Evolutionary conservation across 2,797 vertebrate genomes (phyloP), one percentile per base, ranked within the genome.

Genomic region (Chiloscyllium punctatum): DNA sequence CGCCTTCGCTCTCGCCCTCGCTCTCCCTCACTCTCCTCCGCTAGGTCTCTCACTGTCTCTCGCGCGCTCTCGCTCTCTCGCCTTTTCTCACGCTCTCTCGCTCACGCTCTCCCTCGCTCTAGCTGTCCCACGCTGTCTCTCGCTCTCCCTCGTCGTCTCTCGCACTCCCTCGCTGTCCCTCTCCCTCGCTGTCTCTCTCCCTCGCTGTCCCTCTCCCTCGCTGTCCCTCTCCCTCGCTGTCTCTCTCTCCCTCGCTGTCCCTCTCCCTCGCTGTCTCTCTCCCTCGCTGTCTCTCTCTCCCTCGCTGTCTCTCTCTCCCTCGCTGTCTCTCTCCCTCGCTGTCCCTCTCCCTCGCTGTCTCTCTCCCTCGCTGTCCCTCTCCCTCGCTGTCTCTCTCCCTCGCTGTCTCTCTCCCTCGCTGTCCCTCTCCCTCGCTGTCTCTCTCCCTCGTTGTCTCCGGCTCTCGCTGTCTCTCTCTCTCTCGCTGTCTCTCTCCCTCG

Each of bases 51-150:
- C 13, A 3, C 15, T 15, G n/a, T 1, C 79, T 37, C 33, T 82
- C n/a, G 33, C 27, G 30, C 30, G 27, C 30, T 16, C 79, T 4
- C 79, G 13, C 0, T 25, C 82, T 48, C 37, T 16, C 82, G 18
- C 18, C 25, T n/a, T 9, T 82, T 97, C 96, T 96, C 96, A 96
- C 96, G 84, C 57, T 72, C 96, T 82, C 90, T 72, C 95, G 95
- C 96, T 95, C 96, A 96, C 68, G 88, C 18, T 42, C 94, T 18
- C 84, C 88, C 92, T 69, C 94, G 96, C 96, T 1, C 82, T 15
- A 5, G 3, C 18, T 84, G 37, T 42, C 37, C n/a, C 37, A n/a
- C n/a, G n/a, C n/a, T n/a, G n/a, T n/a, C n/a, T 42, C 7, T n/a
- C 18, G 4, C 79, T 37, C 16, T 13, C n/a, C 4, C 7, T 18